Percentiles rank a stretch among this genome's conserved stretches.
These are phyloP conservation scores for Trichosurus vulpecula DNA, from an alignment of 2,797 vertebrate species.

Conservation along the genomic window DNA sequence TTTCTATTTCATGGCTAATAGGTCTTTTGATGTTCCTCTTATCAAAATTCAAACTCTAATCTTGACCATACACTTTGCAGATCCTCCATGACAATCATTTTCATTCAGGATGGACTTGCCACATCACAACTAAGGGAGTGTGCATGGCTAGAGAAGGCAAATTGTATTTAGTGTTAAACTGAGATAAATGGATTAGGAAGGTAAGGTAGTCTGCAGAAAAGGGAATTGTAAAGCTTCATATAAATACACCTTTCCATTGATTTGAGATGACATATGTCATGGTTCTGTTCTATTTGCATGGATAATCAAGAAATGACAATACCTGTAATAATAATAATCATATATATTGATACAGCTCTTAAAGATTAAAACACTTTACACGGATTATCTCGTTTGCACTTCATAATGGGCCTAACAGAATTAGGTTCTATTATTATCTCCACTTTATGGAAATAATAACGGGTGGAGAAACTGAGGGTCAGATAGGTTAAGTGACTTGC, in stretches of 20 bases:
- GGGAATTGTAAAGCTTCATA: background rate
- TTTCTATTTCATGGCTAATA: background rate
- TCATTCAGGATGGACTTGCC: background rate
- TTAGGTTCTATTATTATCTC: background rate
- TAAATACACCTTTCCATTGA: background rate
- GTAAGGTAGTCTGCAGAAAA: conserved; percentile 1
- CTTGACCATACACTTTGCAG: background rate
- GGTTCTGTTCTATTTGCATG: background rate
- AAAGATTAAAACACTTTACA: background rate
- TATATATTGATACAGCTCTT: background rate
- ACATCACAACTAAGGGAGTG: background rate
- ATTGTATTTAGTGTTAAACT: background rate
- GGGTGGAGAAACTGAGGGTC: background rate
- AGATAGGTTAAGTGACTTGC: background rate
- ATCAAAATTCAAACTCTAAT: background rate
- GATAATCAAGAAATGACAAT: background rate
- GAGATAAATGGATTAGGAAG: background rate
- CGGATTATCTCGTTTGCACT: background rate
- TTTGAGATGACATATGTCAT: background rate
- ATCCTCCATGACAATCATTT: background rate
- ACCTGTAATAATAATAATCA: background rate
- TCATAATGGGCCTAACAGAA: background rate
- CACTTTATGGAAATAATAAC: background rate
- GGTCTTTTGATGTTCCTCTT: background rate
- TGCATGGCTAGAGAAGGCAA: background rate